Percentiles rank a stretch among this genome's conserved stretches.
Evolutionary conservation across 2,888 invertebrate species (phyloP).

Genomic region (Caenorhabditis macrosperma): DNA sequence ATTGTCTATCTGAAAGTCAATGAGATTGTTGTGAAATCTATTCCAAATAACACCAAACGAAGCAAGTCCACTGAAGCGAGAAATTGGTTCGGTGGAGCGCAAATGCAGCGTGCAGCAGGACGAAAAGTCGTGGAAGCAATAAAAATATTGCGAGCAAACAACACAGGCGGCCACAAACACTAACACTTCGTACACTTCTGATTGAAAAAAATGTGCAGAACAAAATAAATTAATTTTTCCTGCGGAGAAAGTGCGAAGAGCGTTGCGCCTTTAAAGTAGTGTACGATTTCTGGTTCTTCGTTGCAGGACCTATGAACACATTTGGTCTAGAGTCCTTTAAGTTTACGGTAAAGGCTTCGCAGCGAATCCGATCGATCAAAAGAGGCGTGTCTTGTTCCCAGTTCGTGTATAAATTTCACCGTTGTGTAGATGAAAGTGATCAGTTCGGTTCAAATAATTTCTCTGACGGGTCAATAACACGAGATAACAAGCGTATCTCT

Average conservation of each 20-base stretch:
- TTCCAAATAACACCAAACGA: neutral
- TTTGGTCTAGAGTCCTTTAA: neutral
- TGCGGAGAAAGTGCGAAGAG: neutral
- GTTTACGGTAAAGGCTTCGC: neutral
- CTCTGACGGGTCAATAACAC: constrained; percentile 24
- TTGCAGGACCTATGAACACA: neutral
- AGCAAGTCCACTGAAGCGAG: constrained; percentile 3
- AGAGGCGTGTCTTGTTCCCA: constrained; percentile 7
- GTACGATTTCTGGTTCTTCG: constrained; percentile 3
- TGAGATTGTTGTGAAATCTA: neutral
- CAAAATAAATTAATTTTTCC: neutral
- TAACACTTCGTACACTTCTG: neutral
- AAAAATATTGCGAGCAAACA: constrained; percentile 2
- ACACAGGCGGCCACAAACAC: constrained; percentile 5
- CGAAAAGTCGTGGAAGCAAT: constrained; percentile 10
- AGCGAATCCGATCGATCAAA: neutral
- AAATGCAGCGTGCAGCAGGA: neutral
- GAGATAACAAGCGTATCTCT: constrained; percentile 50
- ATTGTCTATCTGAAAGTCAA: constrained; percentile 3
- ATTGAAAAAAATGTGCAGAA: constrained; percentile 12
- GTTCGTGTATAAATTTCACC: constrained; percentile 8
- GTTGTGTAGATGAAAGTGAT: constrained; percentile 7
- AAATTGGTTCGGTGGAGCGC: constrained; percentile 35
- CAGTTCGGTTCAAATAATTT: constrained; percentile 27
- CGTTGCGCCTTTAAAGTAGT: constrained; percentile 6